Evolutionary conservation across 2,888 invertebrate species (phyloP).

Genomic region (Amitus sp.): DNA sequence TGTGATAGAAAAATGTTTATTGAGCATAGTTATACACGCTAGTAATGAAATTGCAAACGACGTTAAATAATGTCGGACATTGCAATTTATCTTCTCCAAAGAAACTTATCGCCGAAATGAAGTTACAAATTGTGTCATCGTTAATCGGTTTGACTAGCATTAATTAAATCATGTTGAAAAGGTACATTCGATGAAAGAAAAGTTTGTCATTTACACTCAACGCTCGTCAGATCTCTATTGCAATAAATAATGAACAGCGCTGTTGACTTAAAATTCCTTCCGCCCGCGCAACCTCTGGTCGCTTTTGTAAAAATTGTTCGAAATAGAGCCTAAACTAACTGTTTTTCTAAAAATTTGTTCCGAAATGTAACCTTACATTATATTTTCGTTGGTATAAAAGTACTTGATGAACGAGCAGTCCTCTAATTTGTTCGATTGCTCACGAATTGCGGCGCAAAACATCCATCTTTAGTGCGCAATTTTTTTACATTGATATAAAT

Average conservation of each 20-base stretch:
- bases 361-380: conserved; percentile 35
- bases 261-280: neutral
- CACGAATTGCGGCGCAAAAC: conserved; percentile 1
- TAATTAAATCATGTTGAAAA: conserved; percentile 44
- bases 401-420: neutral
- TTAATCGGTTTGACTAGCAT: conserved; percentile 61
- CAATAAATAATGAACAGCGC: conserved; percentile 18
- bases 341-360: conserved; percentile 53
- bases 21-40: conserved; percentile 59
- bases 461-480: no score
- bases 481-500: conserved; percentile 3
- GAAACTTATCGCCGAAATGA: conserved; percentile 47
- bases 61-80: conserved; percentile 42
- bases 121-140: conserved; percentile 49
- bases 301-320: conserved; percentile 57
- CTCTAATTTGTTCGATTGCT: conserved; percentile 4
- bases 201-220: conserved; percentile 36
- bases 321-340: conserved; percentile 59
- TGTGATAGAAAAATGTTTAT: conserved; percentile 63
- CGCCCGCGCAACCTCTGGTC: conserved; percentile 29
- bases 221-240: conserved; percentile 10
- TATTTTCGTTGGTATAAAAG: conserved; percentile 3
- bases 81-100: conserved; percentile 49
- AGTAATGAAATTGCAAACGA: conserved; percentile 50
- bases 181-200: conserved; percentile 24